Evolutionary conservation across 2,888 invertebrate species (phyloP).

Genomic region (Heteropelma amictum): DNA sequence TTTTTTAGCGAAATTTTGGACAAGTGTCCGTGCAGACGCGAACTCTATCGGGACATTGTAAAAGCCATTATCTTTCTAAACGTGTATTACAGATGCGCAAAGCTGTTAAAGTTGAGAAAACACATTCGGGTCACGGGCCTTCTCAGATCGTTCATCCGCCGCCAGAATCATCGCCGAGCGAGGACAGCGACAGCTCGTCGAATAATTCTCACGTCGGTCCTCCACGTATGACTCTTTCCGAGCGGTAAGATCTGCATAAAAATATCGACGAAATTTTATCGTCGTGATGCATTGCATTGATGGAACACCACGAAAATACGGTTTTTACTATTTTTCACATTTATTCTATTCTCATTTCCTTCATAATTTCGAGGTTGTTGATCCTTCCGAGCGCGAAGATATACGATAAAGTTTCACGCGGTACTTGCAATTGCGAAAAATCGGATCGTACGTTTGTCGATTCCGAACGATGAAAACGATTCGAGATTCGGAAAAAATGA

Average conservation of each 20-base stretch:
- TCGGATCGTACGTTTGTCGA: too few species aligned
- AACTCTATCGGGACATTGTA: background rate
- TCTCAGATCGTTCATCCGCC: conserved; percentile 71
- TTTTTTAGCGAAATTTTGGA: background rate
- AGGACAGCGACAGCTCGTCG: conserved; percentile 81
- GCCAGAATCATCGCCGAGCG: conserved; percentile 81
- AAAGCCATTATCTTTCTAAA: background rate
- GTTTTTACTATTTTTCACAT: too few species aligned
- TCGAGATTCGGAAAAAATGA: too few species aligned
- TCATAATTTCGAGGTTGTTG: too few species aligned
- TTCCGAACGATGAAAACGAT: too few species aligned
- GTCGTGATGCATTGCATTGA: too few species aligned
- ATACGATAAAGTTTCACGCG: too few species aligned
- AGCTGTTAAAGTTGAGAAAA: conserved; percentile 75
- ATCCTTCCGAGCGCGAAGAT: too few species aligned
- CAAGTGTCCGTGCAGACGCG: background rate
- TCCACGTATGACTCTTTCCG: conserved; percentile 87
- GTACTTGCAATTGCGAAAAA: too few species aligned
- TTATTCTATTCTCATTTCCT: too few species aligned
- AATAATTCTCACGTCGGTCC: conserved; percentile 81
- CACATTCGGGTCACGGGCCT: conserved; percentile 69
- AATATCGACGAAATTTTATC: background rate
- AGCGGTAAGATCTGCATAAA: conserved; percentile 77
- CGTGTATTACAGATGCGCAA: conserved; percentile 70
- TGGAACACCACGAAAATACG: too few species aligned